Base-by-base conservation (phyloP, 2,888 invertebrate genomes). In the Drosophila neutralis region DNA sequence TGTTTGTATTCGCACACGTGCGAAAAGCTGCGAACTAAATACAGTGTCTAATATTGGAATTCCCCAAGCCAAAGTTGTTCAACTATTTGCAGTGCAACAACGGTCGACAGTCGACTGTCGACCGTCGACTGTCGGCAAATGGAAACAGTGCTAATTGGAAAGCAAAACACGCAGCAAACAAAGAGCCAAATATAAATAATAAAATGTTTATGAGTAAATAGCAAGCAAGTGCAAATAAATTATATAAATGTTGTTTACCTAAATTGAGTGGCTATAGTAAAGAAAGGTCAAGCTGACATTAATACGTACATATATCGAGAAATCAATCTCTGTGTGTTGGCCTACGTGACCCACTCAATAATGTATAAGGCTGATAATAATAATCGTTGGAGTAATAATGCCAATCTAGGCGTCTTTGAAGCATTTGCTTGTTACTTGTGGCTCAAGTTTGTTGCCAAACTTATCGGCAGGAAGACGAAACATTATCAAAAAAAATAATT, bases 131-230 rank as follows among this genome's bases (percentile, higher is more conserved):
- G 51, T 33, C 61, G 53, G 45, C 49, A 62, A 48, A 58, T 69
- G 82, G 63, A 64, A 73, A 79, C 69, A 66, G 69, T 60, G 82
- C 68, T 82, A 83, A 83, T 83, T 83, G 87, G 66, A 69, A 70
- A 76, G 49, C 83, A 61, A 77, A 74, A 63, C 83, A 85, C 71
- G 80, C 86, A 79, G 40, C 66, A 45, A 59, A 64, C 72, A 49
- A 45, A 61, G 31, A 58, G 18, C 49, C 51, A 49, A 52, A 71
- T 65, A 36, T 51, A 56, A 53, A 33, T 64, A 65, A 77, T 49
- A 56, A 80, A 53, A 71, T 54, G 45, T 49, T 64, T 51, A 59
- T 69, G 13, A 56, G 31, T 63, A 61, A 57, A 53, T 33, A 53
- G 21, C 49, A 56, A 59, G 42, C 40, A 45, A 76, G 59, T 67